These are phyloP conservation scores for Ptychochromis oligacanthus DNA, from an alignment of 2,113 vertebrate genomes.

Conservation along the genomic window DNA sequence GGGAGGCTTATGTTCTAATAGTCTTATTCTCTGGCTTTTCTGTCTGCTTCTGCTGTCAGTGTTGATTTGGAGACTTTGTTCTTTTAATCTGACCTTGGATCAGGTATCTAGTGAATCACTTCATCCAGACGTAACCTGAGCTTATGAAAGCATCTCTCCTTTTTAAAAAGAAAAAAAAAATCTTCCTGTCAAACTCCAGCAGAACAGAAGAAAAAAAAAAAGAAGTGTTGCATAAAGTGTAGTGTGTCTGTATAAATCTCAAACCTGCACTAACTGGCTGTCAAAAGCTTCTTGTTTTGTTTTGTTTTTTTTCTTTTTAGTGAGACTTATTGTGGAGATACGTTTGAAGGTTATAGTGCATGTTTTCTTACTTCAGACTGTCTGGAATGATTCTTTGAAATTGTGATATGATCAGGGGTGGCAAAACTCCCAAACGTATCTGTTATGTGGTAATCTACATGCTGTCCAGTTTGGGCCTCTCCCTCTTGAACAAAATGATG, in stretches of 20 bases:
- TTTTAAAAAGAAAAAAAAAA: background rate
- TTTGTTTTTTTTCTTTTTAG: background rate
- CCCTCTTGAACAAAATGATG: background rate
- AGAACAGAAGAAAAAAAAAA: background rate
- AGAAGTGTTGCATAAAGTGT: background rate
- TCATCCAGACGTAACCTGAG: conserved; percentile 26
- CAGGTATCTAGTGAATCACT: conserved; percentile 5
- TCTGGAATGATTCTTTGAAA: background rate
- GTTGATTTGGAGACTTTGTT: conserved; percentile 17
- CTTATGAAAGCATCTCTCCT: conserved; percentile 2
- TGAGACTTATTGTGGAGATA: background rate
- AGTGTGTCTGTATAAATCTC: background rate
- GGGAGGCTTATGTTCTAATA: conserved; percentile 7
- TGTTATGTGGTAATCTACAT: no score
- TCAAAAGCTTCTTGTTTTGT: background rate
- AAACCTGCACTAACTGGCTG: background rate
- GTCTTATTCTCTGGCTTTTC: background rate
- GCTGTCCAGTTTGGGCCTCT: background rate
- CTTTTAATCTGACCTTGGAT: conserved; percentile 39
- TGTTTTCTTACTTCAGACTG: background rate
- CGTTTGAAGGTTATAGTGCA: background rate
- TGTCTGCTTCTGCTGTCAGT: conserved; percentile 2
- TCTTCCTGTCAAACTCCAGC: background rate
- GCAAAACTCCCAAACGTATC: background rate
- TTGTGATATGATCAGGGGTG: background rate